Evolutionary conservation across 2,888 invertebrate species (phyloP), one percentile per base, ranked within the genome.

Genomic region (Clostera curtula): DNA sequence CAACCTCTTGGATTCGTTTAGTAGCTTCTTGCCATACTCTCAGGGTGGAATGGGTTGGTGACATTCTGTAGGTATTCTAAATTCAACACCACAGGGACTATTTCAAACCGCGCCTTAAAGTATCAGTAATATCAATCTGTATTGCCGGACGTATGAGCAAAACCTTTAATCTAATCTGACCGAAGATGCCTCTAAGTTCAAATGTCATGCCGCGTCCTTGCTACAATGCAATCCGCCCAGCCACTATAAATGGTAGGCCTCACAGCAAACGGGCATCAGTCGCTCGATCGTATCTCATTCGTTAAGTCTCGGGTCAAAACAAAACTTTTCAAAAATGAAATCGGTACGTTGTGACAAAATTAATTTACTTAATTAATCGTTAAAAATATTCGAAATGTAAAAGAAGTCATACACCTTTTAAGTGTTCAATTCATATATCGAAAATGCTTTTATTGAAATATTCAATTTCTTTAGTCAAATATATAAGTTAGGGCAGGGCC

Each of bases 191-290:
- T 61, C 66, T 72, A 68, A 74, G 77, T 79, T 77, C 74, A 80
- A 80, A 82, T 82, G 82, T 76, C 82, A 73, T 60, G 48, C 48
- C 41, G 55, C 63, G 80, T 76, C 82, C 79, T 77, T 73, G 79
- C 60, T 40, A 27, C 40, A 36, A 7, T 9, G 46, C 43, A 52
- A 48, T 37, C 51, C 47, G 51, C 56, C 36, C 35, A 40, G 49
- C 34, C 48, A 35, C 34, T 80, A 82, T 80, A 83, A 69, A 77
- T 67, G 53, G 43, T 38, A 34, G 35, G 41, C 43, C 51, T 54
- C 30, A 31, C 65, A 33, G 41, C 47, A 31, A 45, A 51, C 36
- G 31, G 44, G 58, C 69, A 79, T 75, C 82, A 83, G 73, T 82
- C 76, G 58, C 59, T 71, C 56, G 41, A 52, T 61, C 51, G 69